Evolutionary conservation across 1,140 invertebrate genomes (phyloP), one percentile per base, ranked within the genome.

Genomic region (Meteorus sp.): DNA sequence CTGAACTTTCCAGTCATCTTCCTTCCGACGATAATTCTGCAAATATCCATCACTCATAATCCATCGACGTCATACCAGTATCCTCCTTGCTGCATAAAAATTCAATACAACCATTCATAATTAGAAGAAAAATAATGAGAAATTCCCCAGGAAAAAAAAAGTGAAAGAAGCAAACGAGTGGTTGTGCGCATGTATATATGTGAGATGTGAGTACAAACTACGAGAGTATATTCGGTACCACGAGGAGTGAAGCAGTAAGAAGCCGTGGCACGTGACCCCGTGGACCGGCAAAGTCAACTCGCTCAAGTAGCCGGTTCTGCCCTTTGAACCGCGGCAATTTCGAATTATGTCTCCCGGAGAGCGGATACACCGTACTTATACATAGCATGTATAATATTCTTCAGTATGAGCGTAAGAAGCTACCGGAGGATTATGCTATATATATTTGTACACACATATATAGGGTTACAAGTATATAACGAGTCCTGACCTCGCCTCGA

Each of bases 281-380:
- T 68, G 64, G 63, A 76, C 70, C 70, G 71, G 59, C 71, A 62
- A 65, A 78, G 75, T 78, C 75, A 78, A 77, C 75, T 77, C 72
- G 74, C 76, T 76, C 69, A 78, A 78, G 75, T 78, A 78, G 76
- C 68, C 71, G 72, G 71, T 68, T 67, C 71, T 78, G 76, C 75
- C 71, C 76, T 77, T 75, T 78, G 74, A 75, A 75, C 76, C 70
- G 67, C 67, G 67, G 69, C 74, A 77, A 78, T 78, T 77, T 77
- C 72, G 69, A 78, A 77, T 77, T 77, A 77, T 71, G 70, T 77
- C 72, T 72, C 73, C 66, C 68, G 65, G 67, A 72, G 72, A 72
- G 59, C 73, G 73, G 74, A 75, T 75, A 75, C 72, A 63, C 69
- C n/a, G n/a, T n/a, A n/a, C n/a, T n/a, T n/a, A n/a, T n/a, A n/a